Evolutionary conservation across 2,888 invertebrate species (phyloP), one percentile per base, ranked within the genome.

Genomic region (Drosophila aldrichi): DNA sequence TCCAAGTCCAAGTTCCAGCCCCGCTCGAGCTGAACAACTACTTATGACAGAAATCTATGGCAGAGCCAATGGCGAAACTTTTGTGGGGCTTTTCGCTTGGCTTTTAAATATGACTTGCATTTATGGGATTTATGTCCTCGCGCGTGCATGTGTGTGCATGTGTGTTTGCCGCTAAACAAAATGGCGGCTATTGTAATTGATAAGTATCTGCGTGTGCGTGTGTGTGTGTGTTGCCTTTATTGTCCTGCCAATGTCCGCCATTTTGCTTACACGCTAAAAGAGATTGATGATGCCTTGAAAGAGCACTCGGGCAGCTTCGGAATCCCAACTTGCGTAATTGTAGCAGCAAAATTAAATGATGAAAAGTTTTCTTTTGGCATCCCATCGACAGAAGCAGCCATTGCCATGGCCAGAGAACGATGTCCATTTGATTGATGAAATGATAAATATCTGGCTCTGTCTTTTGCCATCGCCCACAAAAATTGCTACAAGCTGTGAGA

Each of bases 21-120:
- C 8, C 20, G 20, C 20, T 22, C 20, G 20, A 22, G 58, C 62
- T 62, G 62, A 77, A 51, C 55, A 69, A 77, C 73, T 77, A 66
- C 77, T 77, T 78, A 74, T 78, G 70, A 67, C 70, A 66, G 70
- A 66, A 77, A 77, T 74, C 74, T 77, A 79, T 75, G 77, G 78
- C 73, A 77, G 73, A 79, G 82, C 76, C 76, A 82, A 84, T 74
- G 77, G 74, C 77, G 79, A 59, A 75, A 67, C 69, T 82, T 79
- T 65, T 69, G 81, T 74, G 59, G 48, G 62, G 61, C 57, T 66
- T 70, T 70, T 75, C 75, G 79, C 76, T 72, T 88, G 72, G 79
- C 79, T 85, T 84, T 82, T 89, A 83, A 89, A 88, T 89, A 89
- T 90, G 90, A 90, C 83, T 81, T 84, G 89, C 84, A 88, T 87